A percentile compares a stretch with the other conserved stretches of the same genome.
phyloP scores from a whole-genome alignment of 2,113 vertebrate genomes.

The Sinosuthora webbiana region DNA sequence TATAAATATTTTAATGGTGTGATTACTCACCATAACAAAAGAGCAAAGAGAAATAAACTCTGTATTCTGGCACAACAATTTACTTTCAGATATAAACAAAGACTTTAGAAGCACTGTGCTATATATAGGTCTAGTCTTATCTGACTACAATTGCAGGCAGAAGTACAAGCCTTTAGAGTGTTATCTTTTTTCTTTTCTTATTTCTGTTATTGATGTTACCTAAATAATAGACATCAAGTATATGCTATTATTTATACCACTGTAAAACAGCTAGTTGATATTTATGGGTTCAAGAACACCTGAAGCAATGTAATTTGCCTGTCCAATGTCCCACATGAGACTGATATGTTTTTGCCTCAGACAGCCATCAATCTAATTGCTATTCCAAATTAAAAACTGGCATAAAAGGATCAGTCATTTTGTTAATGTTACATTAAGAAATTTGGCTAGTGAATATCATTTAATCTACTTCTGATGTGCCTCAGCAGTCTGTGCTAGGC shows the following conservation, averaged over 20 bases:
- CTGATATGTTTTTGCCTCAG: not conserved
- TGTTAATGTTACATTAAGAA: not conserved
- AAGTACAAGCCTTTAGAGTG: not conserved
- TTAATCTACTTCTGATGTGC: not conserved
- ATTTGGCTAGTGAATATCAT: not conserved
- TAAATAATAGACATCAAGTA: not conserved
- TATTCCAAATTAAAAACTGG: not conserved
- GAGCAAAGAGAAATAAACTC: conserved; percentile 36
- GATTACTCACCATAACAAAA: conserved; percentile 55
- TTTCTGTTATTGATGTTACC: not conserved
- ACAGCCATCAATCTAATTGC: not conserved
- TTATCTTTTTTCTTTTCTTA: not conserved
- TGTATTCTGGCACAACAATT: not conserved
- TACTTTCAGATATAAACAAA: conserved; percentile 8
- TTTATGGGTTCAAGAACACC: not conserved
- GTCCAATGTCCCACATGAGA: not conserved
- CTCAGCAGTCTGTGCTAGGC: not conserved
- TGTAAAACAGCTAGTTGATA: not conserved
- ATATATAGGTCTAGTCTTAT: not conserved
- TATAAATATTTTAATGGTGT: conserved; percentile 68
- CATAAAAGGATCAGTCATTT: not conserved
- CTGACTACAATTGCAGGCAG: not conserved
- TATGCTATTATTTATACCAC: not conserved
- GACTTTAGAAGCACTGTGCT: not conserved
- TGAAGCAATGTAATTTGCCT: not conserved